These are phyloP conservation scores for Tachycineta bicolor DNA, from an alignment of 2,113 vertebrate species.

Conservation along the genomic window DNA sequence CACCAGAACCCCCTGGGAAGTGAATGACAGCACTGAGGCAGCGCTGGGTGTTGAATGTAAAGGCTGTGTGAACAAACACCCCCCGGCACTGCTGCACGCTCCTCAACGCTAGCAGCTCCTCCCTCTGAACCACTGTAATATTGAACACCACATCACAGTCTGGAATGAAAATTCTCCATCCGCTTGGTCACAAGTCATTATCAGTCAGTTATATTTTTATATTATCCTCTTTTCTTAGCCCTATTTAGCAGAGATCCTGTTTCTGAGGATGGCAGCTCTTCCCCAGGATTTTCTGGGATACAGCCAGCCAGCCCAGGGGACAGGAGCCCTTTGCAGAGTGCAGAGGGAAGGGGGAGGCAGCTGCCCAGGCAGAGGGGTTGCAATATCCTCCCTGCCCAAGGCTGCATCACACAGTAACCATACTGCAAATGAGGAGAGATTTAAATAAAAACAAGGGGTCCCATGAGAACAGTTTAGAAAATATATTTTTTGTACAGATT, in stretches of 20 bases:
- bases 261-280: fast-evolving
- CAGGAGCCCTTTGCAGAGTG: background rate
- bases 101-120: background rate
- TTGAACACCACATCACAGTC: background rate
- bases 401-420: background rate
- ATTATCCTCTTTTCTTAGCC: background rate
- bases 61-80: background rate
- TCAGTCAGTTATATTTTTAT: background rate
- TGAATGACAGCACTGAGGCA: background rate
- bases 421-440: background rate
- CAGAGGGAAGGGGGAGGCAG: background rate
- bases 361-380: background rate
- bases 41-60: background rate
- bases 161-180: background rate
- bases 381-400: background rate
- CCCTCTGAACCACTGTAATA: background rate
- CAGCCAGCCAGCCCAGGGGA: background rate
- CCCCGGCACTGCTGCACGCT: background rate
- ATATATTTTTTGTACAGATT: background rate
- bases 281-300: background rate
- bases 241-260: background rate
- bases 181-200: background rate
- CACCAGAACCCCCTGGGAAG: background rate
- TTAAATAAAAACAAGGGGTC: background rate
- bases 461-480: background rate